Percentiles rank a stretch among this genome's conserved stretches.
Conservation (phyloP, 2,113 vertebrate species). For the Xiphias gladius region DNA sequence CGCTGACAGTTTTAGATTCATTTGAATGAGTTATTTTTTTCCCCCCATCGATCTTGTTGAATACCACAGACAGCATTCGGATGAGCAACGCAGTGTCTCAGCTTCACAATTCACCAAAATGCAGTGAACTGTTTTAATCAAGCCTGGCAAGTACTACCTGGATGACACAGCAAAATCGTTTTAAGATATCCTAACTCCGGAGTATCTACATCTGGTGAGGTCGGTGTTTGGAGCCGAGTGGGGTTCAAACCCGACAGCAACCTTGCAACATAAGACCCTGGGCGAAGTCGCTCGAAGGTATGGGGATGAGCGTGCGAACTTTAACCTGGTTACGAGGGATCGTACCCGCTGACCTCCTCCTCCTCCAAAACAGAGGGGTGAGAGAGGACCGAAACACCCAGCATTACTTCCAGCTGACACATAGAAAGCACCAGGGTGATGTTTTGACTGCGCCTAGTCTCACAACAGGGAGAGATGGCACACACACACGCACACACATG, state of each 20-base stretch:
- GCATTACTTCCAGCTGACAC: constrained; percentile 19
- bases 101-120: not conserved
- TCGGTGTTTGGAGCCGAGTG: not conserved
- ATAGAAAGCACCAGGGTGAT: constrained; percentile 38
- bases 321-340: too few relatives aligned
- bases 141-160: not conserved
- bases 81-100: too few relatives aligned
- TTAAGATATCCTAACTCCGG: not conserved
- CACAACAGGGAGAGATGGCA: not conserved
- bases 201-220: not conserved
- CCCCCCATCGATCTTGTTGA: too few relatives aligned
- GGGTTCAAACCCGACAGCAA: not conserved
- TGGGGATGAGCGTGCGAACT: not conserved
- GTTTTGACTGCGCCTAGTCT: constrained; percentile 10
- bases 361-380: not conserved
- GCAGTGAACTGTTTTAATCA: not conserved
- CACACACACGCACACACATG: not conserved
- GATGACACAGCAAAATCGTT: not conserved
- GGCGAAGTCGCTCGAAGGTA: not conserved
- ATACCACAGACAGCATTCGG: too few relatives aligned
- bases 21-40: not conserved
- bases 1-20: too few relatives aligned
- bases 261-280: not conserved
- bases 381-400: not conserved
- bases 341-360: not conserved